Evolutionary conservation across 2,888 invertebrate species (phyloP).

Genomic region (Lithophane semibrunnea): DNA sequence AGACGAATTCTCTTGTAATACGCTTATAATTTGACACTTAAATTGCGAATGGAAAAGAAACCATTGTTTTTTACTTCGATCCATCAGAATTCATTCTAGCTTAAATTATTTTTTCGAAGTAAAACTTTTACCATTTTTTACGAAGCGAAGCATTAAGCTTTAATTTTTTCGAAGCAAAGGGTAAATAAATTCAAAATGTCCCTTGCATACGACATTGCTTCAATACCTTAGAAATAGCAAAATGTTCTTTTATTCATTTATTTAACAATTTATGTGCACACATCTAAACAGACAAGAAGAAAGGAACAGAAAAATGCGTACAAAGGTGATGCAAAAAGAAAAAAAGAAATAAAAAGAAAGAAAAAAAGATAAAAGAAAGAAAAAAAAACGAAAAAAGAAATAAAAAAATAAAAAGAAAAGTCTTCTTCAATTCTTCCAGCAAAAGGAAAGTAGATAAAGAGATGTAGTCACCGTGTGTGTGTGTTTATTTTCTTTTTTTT

Average conservation of each 20-base stretch:
- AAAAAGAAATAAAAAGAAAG: no score
- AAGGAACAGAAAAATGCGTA: no score
- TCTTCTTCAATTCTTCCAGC: no score
- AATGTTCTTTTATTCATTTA: no score
- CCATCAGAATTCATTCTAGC: not conserved
- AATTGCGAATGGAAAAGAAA: slow-evolving; percentile 18
- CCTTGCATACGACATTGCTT: not conserved
- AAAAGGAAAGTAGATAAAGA: no score
- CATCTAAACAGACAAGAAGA: no score
- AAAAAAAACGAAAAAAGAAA: no score
- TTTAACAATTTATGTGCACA: no score
- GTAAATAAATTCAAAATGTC: not conserved
- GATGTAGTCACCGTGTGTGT: no score
- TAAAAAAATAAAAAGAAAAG: no score
- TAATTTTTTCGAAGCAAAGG: not conserved
- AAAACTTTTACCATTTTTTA: not conserved
- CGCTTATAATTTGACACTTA: slow-evolving; percentile 36
- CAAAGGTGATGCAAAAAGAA: no score
- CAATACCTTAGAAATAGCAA: not conserved
- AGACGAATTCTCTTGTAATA: slow-evolving; percentile 23
- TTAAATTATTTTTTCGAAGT: not conserved
- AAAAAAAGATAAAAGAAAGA: no score
- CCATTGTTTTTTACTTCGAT: not conserved
- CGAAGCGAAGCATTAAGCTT: not conserved
- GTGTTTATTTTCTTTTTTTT: not conserved